A percentile compares a stretch with the other conserved stretches of the same genome.
Conservation (phyloP, 1,140 invertebrate genomes). For the Theocolax elegans region DNA sequence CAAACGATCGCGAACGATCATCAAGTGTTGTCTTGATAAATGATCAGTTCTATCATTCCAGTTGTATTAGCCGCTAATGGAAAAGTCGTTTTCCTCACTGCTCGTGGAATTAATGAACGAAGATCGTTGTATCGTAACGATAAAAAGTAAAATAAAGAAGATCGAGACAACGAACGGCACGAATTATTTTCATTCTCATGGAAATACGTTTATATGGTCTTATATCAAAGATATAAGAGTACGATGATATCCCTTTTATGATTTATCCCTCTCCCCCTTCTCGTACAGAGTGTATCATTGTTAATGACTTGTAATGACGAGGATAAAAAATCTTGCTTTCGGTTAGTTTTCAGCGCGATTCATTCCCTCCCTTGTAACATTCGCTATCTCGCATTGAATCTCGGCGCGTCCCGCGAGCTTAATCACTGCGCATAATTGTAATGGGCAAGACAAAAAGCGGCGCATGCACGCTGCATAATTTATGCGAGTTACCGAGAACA, state of each 20-base stretch:
- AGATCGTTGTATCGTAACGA: no score
- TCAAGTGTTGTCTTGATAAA: no score
- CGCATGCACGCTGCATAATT: conserved; percentile 22
- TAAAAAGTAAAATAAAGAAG: no score
- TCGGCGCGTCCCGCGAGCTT: conserved; percentile 11
- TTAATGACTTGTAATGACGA: conserved; percentile 23
- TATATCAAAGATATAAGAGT: not conserved
- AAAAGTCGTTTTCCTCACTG: no score
- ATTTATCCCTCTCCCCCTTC: not conserved
- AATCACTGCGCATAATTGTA: conserved; percentile 37
- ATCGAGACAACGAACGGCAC: no score
- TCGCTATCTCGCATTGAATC: conserved; percentile 1
- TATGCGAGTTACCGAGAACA: conserved; percentile 36
- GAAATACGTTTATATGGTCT: not conserved
- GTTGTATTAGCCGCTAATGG: no score
- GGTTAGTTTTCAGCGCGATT: no score
- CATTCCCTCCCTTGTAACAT: no score
- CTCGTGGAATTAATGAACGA: no score
- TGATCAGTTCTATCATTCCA: no score
- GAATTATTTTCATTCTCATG: conserved; percentile 19
- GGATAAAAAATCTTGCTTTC: not conserved
- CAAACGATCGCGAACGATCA: no score
- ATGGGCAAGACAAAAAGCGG: conserved; percentile 35
- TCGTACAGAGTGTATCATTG: conserved; percentile 5
- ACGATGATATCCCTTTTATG: no score